Base-by-base conservation (phyloP, 2,888 invertebrate species). In the Erannis defoliaria region DNA sequence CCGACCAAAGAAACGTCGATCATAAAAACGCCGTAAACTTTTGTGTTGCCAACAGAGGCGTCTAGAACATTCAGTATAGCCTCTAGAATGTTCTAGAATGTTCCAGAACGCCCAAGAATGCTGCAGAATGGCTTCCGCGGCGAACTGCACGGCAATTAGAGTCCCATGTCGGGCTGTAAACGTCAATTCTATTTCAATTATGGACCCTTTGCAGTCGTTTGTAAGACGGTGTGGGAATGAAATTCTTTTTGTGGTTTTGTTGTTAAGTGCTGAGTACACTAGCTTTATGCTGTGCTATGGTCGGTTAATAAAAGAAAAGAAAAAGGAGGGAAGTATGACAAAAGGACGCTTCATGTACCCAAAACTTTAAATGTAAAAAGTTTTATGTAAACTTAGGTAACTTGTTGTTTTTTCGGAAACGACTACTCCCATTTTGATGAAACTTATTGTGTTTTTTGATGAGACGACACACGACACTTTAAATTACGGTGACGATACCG, bases 101-200 rank as follows among this genome's bases (percentile, higher is more conserved):
- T 55, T 64, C 70, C 66, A 66, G 70, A 63, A 62, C 48, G 49
- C 57, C 56, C 66, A 62, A 66, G 70, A 71, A 63, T 64, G 66
- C 66, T 68, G 64, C 57, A 71, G 71, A 74, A 76, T 65, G 69
- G 76, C 76, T 77, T 77, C 78, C 81, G 81, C 72, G 74, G 77
- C 71, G 67, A 70, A 78, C 77, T 81, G 80, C 77, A 78, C 74
- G 74, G 80, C 76, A 82, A 82, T 81, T 82, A 81, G 74, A 71
- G 70, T 71, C 72, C 75, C 77, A 68, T 71, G 62, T 69, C 66
- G 68, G 59, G 67, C 68, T 66, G 70, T 76, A 78, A 82, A 79
- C 75, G 82, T 83, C 84, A 80, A 81, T 85, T 82, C 75, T 70
- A 78, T 85, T 84, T 82, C 82, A 82, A 85, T 85, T 85, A 85